Conservation (phyloP, 2,113 vertebrate species). For the Herpetotheres cachinnans region DNA sequence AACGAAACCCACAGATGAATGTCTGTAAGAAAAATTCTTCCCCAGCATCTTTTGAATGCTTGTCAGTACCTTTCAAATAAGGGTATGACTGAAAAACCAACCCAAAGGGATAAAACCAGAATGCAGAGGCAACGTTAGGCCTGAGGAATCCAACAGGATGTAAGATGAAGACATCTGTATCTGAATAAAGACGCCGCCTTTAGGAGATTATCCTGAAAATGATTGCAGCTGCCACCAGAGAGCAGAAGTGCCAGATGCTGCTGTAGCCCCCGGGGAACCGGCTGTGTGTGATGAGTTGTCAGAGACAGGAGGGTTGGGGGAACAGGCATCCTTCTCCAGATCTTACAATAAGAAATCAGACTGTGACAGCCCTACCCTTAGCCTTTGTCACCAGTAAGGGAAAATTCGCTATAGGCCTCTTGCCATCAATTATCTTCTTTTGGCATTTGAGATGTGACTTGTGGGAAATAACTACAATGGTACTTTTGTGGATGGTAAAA, state of each 20-base stretch:
- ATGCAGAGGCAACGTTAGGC: neutral
- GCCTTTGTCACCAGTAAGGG: neutral
- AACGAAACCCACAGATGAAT: neutral
- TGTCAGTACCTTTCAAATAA: constrained; percentile 25
- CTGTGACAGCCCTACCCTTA: constrained; percentile 10
- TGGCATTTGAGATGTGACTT: neutral
- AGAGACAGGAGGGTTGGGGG: neutral
- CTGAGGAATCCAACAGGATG: constrained; percentile 62
- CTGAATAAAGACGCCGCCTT: constrained; percentile 54
- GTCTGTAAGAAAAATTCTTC: neutral
- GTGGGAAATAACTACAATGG: rapidly evolving
- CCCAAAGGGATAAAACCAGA: neutral
- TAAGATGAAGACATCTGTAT: constrained; percentile 66
- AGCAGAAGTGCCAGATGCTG: constrained; percentile 59
- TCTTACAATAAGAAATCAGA: neutral
- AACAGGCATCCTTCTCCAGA: constrained; percentile 20
- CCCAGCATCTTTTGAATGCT: neutral
- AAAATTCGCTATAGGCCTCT: neutral
- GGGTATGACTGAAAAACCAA: neutral
- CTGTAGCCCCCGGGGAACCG: neutral
- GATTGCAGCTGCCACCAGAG: constrained; percentile 65
- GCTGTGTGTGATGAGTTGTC: neutral
- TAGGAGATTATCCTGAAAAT: constrained; percentile 65
- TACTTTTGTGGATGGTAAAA: neutral
- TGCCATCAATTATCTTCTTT: neutral